phyloP scores from a whole-genome alignment of 2,113 vertebrate species.

The Phyllostomus hastatus region DNA sequence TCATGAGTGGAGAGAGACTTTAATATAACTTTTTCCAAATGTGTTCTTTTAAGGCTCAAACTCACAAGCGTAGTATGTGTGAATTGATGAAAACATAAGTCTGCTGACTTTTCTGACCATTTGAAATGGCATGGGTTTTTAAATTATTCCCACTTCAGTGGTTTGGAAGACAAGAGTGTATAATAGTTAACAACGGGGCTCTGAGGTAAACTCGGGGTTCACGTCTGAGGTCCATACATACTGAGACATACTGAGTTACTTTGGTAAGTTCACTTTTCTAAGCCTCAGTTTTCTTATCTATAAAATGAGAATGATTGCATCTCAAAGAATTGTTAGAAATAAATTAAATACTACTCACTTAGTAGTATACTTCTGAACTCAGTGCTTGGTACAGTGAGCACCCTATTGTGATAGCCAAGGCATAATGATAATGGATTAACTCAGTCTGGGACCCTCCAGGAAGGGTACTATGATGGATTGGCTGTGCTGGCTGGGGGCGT shows the following conservation, averaged over 20 bases:
- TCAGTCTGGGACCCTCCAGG: not conserved
- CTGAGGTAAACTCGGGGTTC: not conserved
- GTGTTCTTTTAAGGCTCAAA: not conserved
- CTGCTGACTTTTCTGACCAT: not conserved
- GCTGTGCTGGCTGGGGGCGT: not conserved
- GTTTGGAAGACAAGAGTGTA: not conserved
- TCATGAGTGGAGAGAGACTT: not conserved
- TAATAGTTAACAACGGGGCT: not conserved
- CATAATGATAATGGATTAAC: not conserved
- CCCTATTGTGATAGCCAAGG: not conserved
- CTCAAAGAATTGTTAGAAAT: not conserved
- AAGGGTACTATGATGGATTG: not conserved
- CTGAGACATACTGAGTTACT: not conserved
- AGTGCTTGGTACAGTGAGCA: not conserved
- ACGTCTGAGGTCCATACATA: not conserved
- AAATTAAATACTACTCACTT: not conserved
- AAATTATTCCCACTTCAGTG: not conserved
- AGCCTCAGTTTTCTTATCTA: not conserved
- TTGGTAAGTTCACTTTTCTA: not conserved
- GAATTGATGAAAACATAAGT: not conserved
- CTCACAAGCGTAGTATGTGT: not conserved
- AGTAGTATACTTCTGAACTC: not conserved
- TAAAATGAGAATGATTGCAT: not conserved
- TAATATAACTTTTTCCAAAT: not conserved
- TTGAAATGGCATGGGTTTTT: not conserved